phyloP scores from a whole-genome alignment of 2,888 invertebrate species.

The Tetragonula carbonaria region DNA sequence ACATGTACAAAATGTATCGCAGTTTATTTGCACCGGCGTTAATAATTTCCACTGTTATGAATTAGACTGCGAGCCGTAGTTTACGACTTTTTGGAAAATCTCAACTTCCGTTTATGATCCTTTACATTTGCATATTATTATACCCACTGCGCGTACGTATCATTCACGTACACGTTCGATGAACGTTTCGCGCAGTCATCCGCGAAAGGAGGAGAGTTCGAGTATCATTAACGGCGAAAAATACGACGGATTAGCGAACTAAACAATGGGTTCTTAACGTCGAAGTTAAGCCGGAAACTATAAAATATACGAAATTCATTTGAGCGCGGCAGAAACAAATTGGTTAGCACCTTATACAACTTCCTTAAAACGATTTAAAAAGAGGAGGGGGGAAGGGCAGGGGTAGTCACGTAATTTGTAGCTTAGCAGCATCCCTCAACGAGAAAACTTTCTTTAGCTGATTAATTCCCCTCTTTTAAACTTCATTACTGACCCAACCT shows the following conservation, averaged over 20 bases:
- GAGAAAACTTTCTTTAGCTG: conserved; percentile 57
- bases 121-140: too few relatives aligned
- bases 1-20: too few relatives aligned
- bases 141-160: too few relatives aligned
- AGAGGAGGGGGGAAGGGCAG: neutral
- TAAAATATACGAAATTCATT: conserved; percentile 16
- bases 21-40: too few relatives aligned
- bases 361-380: conserved; percentile 55
- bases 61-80: too few relatives aligned
- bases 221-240: neutral
- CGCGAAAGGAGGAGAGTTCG: neutral
- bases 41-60: too few relatives aligned
- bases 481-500: conserved; percentile 22
- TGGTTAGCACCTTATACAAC: conserved; percentile 50
- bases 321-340: conserved; percentile 45
- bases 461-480: conserved; percentile 59
- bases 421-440: conserved; percentile 48
- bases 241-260: neutral
- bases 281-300: conserved; percentile 1
- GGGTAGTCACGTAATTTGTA: conserved; percentile 63
- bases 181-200: neutral
- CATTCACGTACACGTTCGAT: neutral
- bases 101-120: too few relatives aligned
- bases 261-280: neutral
- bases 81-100: too few relatives aligned